Evolutionary conservation across 2,797 vertebrate species (phyloP).

Genomic region (Ctenopoma kingsleyae): DNA sequence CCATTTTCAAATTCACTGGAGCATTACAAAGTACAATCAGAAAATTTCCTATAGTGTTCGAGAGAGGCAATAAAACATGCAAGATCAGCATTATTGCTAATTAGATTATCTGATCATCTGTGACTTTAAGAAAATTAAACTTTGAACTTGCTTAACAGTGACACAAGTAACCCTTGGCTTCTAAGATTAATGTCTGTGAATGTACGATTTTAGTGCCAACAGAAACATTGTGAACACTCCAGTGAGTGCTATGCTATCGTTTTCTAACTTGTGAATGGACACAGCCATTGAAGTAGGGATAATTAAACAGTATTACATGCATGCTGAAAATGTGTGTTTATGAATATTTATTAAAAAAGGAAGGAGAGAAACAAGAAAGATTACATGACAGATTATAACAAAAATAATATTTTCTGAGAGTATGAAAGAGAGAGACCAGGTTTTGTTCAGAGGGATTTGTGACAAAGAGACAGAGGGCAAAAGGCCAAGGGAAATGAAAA

Average conservation of each 20-base stretch:
- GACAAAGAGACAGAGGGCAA: slow-evolving; percentile 37
- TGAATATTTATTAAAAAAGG: not conserved
- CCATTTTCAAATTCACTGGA: slow-evolving; percentile 31
- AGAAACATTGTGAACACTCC: slow-evolving; percentile 47
- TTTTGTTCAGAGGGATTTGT: slow-evolving; percentile 50
- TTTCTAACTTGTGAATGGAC: slow-evolving; percentile 28
- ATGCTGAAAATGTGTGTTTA: not conserved
- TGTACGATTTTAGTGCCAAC: slow-evolving; percentile 30
- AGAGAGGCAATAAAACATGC: slow-evolving; percentile 7
- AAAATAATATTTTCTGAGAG: slow-evolving; percentile 31
- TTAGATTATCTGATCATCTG: slow-evolving; percentile 2
- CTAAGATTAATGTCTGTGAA: slow-evolving; percentile 8
- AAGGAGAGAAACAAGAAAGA: not conserved
- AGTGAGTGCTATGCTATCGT: slow-evolving; percentile 8
- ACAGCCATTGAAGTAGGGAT: not conserved
- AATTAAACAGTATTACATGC: not conserved
- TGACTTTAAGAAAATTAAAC: slow-evolving; percentile 2
- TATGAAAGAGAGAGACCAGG: slow-evolving; percentile 3
- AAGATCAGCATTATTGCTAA: slow-evolving; percentile 1
- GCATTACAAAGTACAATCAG: slow-evolving; percentile 16
- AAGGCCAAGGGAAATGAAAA: slow-evolving; percentile 34
- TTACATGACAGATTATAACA: slow-evolving; percentile 9
- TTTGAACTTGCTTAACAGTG: slow-evolving; percentile 7
- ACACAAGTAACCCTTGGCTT: slow-evolving; percentile 27
- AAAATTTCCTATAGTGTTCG: slow-evolving; percentile 8